These are phyloP conservation scores for Drosophila asahinai DNA, from an alignment of 1,140 invertebrate genomes.

Conservation along the genomic window DNA sequence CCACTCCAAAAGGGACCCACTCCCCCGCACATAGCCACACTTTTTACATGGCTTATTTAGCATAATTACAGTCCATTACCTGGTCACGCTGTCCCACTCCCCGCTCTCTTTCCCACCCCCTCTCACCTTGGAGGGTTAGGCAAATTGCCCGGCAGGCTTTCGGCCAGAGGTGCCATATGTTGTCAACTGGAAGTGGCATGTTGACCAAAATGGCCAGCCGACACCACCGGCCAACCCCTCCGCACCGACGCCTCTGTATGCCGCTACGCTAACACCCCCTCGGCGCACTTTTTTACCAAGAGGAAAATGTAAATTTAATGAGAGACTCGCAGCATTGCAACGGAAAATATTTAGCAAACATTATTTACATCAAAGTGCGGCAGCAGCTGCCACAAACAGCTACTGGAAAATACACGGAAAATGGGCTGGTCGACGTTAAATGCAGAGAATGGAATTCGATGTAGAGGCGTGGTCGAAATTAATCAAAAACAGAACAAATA, in stretches of 20 bases:
- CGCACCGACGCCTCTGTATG: conserved; percentile 14
- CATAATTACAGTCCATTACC: conserved; percentile 82
- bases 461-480: conserved; percentile 36
- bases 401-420: conserved; percentile 1
- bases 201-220: conserved; percentile 52
- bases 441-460: conserved; percentile 23
- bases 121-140: conserved; percentile 7
- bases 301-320: conserved; percentile 79
- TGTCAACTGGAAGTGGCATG: conserved; percentile 69
- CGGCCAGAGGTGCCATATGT: conserved; percentile 72
- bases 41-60: conserved; percentile 79
- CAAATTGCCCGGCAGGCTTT: conserved; percentile 32
- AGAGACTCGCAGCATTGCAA: conserved; percentile 58
- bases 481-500: conserved; percentile 50
- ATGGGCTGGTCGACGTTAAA: conserved; percentile 27
- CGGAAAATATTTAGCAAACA: conserved; percentile 69
- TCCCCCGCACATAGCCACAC: conserved; percentile 38
- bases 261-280: neutral
- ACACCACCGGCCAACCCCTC: conserved; percentile 13
- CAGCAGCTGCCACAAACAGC: conserved; percentile 62
- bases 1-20: conserved; percentile 39
- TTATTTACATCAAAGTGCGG: conserved; percentile 75
- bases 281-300: conserved; percentile 39
- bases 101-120: neutral
- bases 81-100: conserved; percentile 66